Base-by-base conservation (phyloP, 2,797 vertebrate species). In the Neomorphus geoffroyi region DNA sequence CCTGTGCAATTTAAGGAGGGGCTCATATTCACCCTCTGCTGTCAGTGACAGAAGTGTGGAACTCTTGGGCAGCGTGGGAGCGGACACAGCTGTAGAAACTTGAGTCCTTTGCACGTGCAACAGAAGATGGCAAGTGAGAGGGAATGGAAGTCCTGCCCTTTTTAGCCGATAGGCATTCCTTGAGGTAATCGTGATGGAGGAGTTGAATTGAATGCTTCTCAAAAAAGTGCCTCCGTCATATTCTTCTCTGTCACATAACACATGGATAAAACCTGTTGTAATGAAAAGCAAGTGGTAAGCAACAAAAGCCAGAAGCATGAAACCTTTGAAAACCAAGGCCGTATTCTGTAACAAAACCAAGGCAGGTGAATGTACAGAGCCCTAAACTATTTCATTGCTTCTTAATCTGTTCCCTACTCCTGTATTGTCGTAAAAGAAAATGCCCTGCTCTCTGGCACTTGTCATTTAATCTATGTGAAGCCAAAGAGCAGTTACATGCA, bases 131-230 rank as follows among this genome's bases (percentile, higher is more conserved):
- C 70, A 75, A 64, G 21, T 1, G 5, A 84, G 65, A 91, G n/a
- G 62, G 46, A 39, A 26, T 35, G 21, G 67, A 93, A 96, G 80
- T 74, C 51, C 43, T 92, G 33, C 32, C 80, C 32, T 56, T 80
- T 88, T 46, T 45, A 81, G 62, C 89, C 84, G 33, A 53, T 43
- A 7, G 22, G 30, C 51, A 80, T 80, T 48, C 77, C 73, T 66
- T 75, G 77, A 87, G 62, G 62, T 60, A 80, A 32, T 86, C 4
- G 3, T 65, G 50, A 57, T 12, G 32, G 77, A 90, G 86, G 61
- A 95, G 70, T 39, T 88, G 51, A 93, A 92, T 85, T 96, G 91
- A 91, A 92, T 80, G 22, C 37, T 95, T 86, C 77, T 67, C 46
- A 41, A 60, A 33, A 85, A 86, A 82, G 3, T 61, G 18, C 65